Evolutionary conservation across 2,888 invertebrate species (phyloP).

Genomic region (Leptinotarsa peninsularis): DNA sequence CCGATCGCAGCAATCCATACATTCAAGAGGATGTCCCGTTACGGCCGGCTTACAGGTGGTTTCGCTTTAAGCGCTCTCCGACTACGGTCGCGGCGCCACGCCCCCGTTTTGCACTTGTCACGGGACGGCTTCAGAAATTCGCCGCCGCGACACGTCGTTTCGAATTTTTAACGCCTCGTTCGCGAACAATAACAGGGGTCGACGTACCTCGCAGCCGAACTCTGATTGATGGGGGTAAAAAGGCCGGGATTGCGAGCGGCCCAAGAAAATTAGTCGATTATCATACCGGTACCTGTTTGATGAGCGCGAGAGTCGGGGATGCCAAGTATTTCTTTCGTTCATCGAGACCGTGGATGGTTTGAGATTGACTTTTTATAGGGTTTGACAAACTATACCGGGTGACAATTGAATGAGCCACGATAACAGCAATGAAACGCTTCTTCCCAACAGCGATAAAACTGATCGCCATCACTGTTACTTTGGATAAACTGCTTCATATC

Average conservation of each 20-base stretch:
- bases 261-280: neutral
- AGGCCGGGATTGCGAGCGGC: neutral
- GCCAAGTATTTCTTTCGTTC: neutral
- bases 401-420: no score
- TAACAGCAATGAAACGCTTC: no score
- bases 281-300: constrained; percentile 18
- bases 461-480: no score
- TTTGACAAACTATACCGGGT: no score
- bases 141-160: neutral
- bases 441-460: no score
- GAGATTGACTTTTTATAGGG: no score
- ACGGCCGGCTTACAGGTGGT: constrained; percentile 26
- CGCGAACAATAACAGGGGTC: constrained; percentile 7
- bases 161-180: no score
- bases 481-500: no score
- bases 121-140: constrained; percentile 7
- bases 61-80: constrained; percentile 23
- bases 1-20: constrained; percentile 31
- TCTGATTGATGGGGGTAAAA: constrained; percentile 16
- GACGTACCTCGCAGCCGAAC: constrained; percentile 8
- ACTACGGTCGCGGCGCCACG: constrained; percentile 5
- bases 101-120: constrained; percentile 27
- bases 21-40: constrained; percentile 35
- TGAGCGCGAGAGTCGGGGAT: constrained; percentile 8
- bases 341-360: no score